phyloP scores from a whole-genome alignment of 2,797 vertebrate genomes.

The Hypotaenidia okinawae region DNA sequence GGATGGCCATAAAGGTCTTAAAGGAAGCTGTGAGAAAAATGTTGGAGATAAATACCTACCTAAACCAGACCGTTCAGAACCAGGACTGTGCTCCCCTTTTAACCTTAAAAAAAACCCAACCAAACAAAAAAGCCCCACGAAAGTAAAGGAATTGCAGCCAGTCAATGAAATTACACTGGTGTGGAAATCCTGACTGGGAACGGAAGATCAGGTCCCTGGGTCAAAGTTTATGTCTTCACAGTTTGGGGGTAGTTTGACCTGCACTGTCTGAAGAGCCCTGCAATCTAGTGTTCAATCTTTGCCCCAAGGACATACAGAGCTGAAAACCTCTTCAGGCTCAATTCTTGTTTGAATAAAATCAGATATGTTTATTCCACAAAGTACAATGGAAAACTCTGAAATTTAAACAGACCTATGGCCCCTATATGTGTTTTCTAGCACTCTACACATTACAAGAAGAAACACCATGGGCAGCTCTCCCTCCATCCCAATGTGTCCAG shows the following conservation, averaged over 20 bases:
- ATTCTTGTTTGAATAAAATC: conserved; percentile 1
- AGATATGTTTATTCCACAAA: neutral
- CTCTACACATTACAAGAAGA: neutral
- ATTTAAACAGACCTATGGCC: neutral
- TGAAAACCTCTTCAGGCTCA: neutral
- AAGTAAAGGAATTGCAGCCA: neutral
- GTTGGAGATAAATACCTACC: neutral
- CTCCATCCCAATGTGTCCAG: neutral
- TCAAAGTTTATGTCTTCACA: neutral
- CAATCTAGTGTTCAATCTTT: neutral
- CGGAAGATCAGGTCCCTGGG: neutral
- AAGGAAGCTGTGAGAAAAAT: neutral
- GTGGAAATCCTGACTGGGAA: neutral
- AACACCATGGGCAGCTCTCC: neutral
- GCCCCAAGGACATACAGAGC: neutral
- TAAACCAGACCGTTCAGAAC: neutral
- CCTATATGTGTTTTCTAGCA: neutral
- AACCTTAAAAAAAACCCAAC: neutral
- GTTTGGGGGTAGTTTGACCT: neutral
- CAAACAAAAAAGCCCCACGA: no score
- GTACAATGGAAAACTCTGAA: neutral
- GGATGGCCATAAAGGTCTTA: neutral
- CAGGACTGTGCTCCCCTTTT: neutral
- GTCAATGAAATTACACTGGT: neutral
- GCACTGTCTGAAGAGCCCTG: neutral